Conservation (phyloP, 92 coral and sea anemone species). For the Epizoanthus illoricatus region DNA sequence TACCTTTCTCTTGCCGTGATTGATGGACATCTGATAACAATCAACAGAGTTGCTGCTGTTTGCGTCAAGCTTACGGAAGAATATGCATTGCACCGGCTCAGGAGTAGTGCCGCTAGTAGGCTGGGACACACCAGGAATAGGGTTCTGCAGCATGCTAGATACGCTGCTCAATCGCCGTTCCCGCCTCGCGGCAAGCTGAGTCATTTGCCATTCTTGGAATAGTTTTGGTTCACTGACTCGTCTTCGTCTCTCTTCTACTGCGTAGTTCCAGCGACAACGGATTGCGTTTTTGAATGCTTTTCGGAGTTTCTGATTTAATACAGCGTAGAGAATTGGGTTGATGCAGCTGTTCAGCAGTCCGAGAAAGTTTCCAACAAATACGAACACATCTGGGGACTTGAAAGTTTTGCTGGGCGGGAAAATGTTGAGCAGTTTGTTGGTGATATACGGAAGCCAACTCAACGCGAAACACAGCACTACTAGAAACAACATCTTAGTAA, state of each 20-base stretch:
- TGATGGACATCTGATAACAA: not conserved
- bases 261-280: constrained; percentile 73
- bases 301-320: constrained; percentile 64
- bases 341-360: constrained; percentile 74
- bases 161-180: constrained; percentile 22
- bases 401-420: constrained; percentile 62
- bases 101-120: not conserved
- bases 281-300: constrained; percentile 74
- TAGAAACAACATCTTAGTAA: constrained; percentile 72
- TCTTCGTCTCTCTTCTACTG: constrained; percentile 65
- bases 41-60: not conserved
- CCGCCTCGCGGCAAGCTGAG: not conserved
- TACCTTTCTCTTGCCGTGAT: not conserved
- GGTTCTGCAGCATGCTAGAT: not conserved
- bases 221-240: constrained; percentile 27
- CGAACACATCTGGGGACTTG: constrained; percentile 62
- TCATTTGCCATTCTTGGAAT: not conserved
- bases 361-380: constrained; percentile 72
- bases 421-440: constrained; percentile 73
- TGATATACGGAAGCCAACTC: constrained; percentile 77
- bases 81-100: not conserved
- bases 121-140: not conserved
- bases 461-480: constrained; percentile 70
- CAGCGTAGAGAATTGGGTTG: constrained; percentile 75
- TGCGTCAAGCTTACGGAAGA: constrained; percentile 11